phyloP scores from a whole-genome alignment of 1,140 invertebrate species.

The Andrena cerasifolii region DNA sequence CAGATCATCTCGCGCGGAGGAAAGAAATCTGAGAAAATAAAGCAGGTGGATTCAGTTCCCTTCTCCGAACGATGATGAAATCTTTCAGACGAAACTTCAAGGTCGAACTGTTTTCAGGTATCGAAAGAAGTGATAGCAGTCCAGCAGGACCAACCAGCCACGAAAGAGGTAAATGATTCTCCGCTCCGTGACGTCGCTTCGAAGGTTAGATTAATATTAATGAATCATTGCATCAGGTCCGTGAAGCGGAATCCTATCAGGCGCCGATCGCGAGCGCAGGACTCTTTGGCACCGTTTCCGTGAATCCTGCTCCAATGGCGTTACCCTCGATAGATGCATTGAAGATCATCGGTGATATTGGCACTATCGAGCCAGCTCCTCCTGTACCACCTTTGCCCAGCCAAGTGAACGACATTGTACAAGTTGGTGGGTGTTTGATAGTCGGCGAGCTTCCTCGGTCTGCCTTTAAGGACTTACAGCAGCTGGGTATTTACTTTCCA shows the following conservation, averaged over 20 bases:
- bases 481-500: background rate
- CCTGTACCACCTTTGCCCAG: background rate
- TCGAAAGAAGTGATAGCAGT: background rate
- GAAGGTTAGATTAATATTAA: background rate
- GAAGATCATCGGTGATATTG: background rate
- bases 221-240: constrained; percentile 6
- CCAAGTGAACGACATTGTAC: background rate
- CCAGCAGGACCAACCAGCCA: background rate
- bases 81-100: constrained; percentile 12
- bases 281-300: background rate
- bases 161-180: constrained; percentile 31
- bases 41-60: constrained; percentile 23
- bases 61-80: background rate
- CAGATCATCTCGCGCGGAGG: constrained; percentile 61
- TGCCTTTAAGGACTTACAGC: background rate
- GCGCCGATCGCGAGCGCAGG: background rate
- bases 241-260: background rate
- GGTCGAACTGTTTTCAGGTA: constrained; percentile 12
- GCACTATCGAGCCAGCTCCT: background rate
- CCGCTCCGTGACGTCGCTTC: background rate
- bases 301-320: background rate
- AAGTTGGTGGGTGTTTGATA: constrained; percentile 18
- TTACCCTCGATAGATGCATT: too few relatives aligned
- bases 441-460: background rate
- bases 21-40: constrained; percentile 1